Evolutionary conservation across 23 tunicate genomes (phyloP), one percentile per base, ranked within the genome.

Genomic region (Trididemnum clinides): DNA sequence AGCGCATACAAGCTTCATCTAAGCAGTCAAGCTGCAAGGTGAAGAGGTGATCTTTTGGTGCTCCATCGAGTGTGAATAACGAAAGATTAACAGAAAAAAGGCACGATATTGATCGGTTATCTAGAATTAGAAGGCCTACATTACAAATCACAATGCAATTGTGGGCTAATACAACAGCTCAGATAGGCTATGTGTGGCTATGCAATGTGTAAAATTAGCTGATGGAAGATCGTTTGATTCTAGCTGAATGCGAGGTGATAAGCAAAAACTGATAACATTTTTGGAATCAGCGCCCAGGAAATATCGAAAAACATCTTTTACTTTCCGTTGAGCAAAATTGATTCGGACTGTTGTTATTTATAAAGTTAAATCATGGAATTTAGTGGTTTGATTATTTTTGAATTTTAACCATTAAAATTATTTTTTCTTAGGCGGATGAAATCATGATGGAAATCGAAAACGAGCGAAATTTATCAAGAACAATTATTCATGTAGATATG

Each of bases 401-500:
- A n/a, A n/a, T n/a, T n/a, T n/a, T n/a, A n/a, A n/a, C n/a, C n/a
- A n/a, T n/a, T n/a, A n/a, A n/a, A n/a, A n/a, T n/a, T n/a, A n/a
- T n/a, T n/a, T n/a, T n/a, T n/a, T n/a, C n/a, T n/a, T n/a, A n/a
- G 98, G 90, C 95, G n/a, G 88, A 94, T 83, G 57, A 33, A 19
- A 85, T 97, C 5, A 26, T 85, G n/a, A 28, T 50, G 22, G 88
- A 89, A 37, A 23, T 88, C 27, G 88, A 89, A 77, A 85, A 76
- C 20, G 50, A 66, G 1, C 34, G 97, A 37, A 88, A 92, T 50
- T 64, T 88, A 3, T 27, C 90, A 0, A 64, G 90, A 72, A 88
- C 88, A 35, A 91, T 96, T n/a, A 79, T 96, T 4, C 99, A 96
- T 64, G 74, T 96, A 26, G 99, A 97, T 58, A 97, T 97, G 99